phyloP scores from a whole-genome alignment of 2,113 vertebrate genomes.

The Reinhardtius hippoglossoides region DNA sequence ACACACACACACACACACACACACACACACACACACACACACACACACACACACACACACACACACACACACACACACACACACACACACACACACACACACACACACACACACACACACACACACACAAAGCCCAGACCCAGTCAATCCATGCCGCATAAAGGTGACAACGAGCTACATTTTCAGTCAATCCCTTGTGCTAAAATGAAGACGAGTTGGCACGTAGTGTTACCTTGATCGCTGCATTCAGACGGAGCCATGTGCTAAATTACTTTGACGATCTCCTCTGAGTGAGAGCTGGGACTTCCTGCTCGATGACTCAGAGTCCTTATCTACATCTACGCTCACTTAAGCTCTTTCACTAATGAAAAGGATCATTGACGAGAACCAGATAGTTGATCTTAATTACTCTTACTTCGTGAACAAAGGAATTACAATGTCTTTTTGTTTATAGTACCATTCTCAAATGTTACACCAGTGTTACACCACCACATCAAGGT shows the following conservation, averaged over 20 bases:
- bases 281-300: conserved; percentile 31
- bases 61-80: conserved; percentile 25
- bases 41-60: background rate
- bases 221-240: conserved; percentile 44
- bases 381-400: conserved; percentile 58
- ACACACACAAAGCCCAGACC: conserved; percentile 10
- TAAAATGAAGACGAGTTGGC: background rate
- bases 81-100: conserved; percentile 7
- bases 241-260: conserved; percentile 27
- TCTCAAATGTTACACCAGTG: conserved; percentile 29
- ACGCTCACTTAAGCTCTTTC: conserved; percentile 62
- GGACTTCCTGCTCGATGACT: conserved; percentile 34
- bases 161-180: conserved; percentile 29
- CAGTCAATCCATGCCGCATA: conserved; percentile 18
- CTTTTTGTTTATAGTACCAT: background rate
- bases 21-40: conserved; percentile 24
- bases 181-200: conserved; percentile 17
- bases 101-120: background rate
- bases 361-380: conserved; percentile 68
- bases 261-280: conserved; percentile 41
- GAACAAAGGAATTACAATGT: conserved; percentile 25
- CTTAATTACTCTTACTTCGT: conserved; percentile 53
- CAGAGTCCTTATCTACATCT: conserved; percentile 61
- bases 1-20: conserved; percentile 22
- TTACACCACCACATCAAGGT: conserved; percentile 10